Base-by-base conservation (phyloP, 2,797 vertebrate species). In the Danio jaintianensis region DNA sequence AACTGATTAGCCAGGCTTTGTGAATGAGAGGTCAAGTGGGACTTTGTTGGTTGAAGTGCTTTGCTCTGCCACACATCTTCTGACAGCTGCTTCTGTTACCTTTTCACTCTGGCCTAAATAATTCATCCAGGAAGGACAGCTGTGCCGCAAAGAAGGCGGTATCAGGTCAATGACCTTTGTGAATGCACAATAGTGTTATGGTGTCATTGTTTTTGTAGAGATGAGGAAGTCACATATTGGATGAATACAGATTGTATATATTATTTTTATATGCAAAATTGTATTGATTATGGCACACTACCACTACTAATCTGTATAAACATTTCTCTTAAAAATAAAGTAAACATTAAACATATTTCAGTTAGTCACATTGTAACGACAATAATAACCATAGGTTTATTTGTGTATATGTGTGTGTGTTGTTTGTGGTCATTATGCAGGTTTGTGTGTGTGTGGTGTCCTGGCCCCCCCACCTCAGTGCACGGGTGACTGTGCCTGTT, bases 121-220 rank as follows among this genome's bases (percentile, higher is more conserved):
- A 91, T 90, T 90, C 79, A 92, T 61, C 86, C 79, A 77, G 82
- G 86, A 87, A 88, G 85, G 79, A 67, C 69, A 62, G 79, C 47
- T 74, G 40, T 88, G 79, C 66, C 5, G 69, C 62, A 83, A 83
- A 86, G 68, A 52, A 84, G 61, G 20, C 78, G 79, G 86, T 80
- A 88, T 90, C 63, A 84, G 81, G 69, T 78, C 76, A 79, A 63
- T 40, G 59, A 70, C 78, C 85, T 63, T 86, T 92, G 89, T 89
- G 82, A 81, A 67, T 52, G 59, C 86, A 88, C 86, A 74, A 56
- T 56, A 87, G 83, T 86, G 67, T 89, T 86, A 87, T 85, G 79
- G 86, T 76, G 81, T 92, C 89, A 91, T 90, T 82, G 15, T 48
- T 67, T 53, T 53, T 16, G 11, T 45, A 48, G 10, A 71, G 50